Base-by-base conservation (phyloP, 2,888 invertebrate genomes). In the Synergus laeviventris region DNA sequence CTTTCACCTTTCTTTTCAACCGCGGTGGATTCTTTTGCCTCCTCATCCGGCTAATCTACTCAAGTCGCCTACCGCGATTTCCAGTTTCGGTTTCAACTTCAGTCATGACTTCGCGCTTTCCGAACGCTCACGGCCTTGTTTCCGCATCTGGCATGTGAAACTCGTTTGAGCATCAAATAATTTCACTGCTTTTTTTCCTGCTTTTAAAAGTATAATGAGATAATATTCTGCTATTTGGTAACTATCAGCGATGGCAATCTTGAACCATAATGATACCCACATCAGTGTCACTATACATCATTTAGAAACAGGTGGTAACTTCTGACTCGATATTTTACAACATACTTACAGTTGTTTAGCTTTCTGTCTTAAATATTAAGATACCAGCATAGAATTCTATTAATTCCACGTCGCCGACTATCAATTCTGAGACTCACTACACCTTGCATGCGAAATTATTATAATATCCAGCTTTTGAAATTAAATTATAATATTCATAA, bases 1-100 rank as follows among this genome's bases (percentile, higher is more conserved):
- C 70, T 70, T 70, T 70, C 70, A 70, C 70, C 70, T 70, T 70
- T 70, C 70, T 70, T 70, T 31, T 70, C 24, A 70, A n/a, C 49
- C 70, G 49, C 70, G 45, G 42, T 21, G 31, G 49, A 49, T 49
- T 24, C 70, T 70, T 24, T 49, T 70, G 70, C 70, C 66, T 70
- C 45, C 70, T 70, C 70, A 70, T 70, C 42, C 70, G 70, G n/a
- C 49, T 70, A 70, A 70, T 70, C 45, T 66, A 70, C 31, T 42
- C 4, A 18, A 38, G 39, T 38, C 62, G n/a, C 18, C 39, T 62
- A 62, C 62, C 62, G 62, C 38, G 62, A 62, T 62, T 62, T 62
- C 45, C 49, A 49, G 49, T 70, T 70, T 70, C 70, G 45, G 24
- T 49, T 70, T 36, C 70, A 36, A n/a, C 70, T 31, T 49, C 31